Base-by-base conservation (phyloP, 2,113 vertebrate species). In the Azemiops feae region DNA sequence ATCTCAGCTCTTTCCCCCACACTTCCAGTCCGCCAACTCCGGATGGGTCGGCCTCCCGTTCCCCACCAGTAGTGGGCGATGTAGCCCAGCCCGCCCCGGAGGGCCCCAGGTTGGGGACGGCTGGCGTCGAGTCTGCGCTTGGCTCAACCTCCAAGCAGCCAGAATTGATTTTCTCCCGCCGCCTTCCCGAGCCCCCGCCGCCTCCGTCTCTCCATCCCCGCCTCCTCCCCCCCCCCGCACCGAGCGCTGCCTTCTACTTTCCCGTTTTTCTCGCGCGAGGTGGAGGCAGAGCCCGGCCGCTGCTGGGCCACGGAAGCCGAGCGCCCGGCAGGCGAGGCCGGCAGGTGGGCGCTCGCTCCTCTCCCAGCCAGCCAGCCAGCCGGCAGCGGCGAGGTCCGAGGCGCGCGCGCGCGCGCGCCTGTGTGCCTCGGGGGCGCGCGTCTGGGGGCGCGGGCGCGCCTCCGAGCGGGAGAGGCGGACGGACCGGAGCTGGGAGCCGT, bases 71-170 rank as follows among this genome's bases (percentile, higher is more conserved):
- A 22, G 74, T 8, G 34, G 74, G 74, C 74, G 74, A 81, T 0
- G 74, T 81, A 81, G 74, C 69, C 3, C 69, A 39, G 34, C 74
- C 74, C 69, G 18, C 16, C 34, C 34, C 34, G 74, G 74, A 43
- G 34, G 18, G 34, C 74, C 74, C 34, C 74, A 22, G 34, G 74
- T 39, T 81, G 74, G 74, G 34, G 74, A 39, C 18, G 74, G 18
- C 34, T 81, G 74, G 74, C 74, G 74, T 81, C 74, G 74, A 81
- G 34, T 22, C 74, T 81, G 74, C 47, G 85, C 30, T 50, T 20
- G 69, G 69, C 52, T 85, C 90, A 85, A 18, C 69, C 90, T 91
- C 90, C 90, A 85, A 85, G 91, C 91, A 54, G 52, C 74, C 74
- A 43, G 74, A 3, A 91, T 91, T 86, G 91, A 91, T 91, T 86